Evolutionary conservation across 2,113 vertebrate species (phyloP), one percentile per base, ranked within the genome.

Genomic region (Microtus oregoni): DNA sequence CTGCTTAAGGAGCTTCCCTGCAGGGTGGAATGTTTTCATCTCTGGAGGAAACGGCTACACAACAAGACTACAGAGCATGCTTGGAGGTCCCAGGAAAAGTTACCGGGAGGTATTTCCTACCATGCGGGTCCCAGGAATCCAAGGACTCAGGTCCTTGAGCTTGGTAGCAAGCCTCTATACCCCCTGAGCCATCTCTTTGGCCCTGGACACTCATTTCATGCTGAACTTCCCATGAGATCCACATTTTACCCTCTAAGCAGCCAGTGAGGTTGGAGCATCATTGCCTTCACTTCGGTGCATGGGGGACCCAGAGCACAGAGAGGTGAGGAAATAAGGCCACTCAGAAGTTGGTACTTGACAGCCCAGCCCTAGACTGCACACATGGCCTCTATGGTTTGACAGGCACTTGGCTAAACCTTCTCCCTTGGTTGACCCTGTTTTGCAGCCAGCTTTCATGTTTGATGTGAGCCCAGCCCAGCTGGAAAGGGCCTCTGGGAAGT

Each of bases 261-360:
- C 47, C 50, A 5, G 1, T 26, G 32, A 73, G 77, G 0, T 20
- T 1, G 6, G 11, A 13, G 58, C 22, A 11, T 41, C 22, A 10
- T 44, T 63, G 4, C n/a, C 22, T 32, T 4, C 7, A 3, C 19
- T 73, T 55, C 2, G 0, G 1, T 30, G 50, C 63, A 17, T 5
- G 67, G 73, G 70, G 50, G 47, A 7, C 9, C 20, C 17, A n/a
- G 32, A 90, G 85, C 55, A 61, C 79, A 38, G 87, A 81, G 58
- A 78, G 30, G 32, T 11, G 2, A 10, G 73, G 86, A 70, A 10
- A 61, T 61, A 32, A 9, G 68, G 75, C 26, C 38, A 17, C 76
- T n/a, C 32, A 26, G 77, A 63, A 41, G 35, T 6, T 55, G 13
- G 44, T n/a, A 70, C n/a, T 38, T 10, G 63, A 58, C 1, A 32